Conservation (phyloP, 2,797 vertebrate species). For the Choloepus didactylus region DNA sequence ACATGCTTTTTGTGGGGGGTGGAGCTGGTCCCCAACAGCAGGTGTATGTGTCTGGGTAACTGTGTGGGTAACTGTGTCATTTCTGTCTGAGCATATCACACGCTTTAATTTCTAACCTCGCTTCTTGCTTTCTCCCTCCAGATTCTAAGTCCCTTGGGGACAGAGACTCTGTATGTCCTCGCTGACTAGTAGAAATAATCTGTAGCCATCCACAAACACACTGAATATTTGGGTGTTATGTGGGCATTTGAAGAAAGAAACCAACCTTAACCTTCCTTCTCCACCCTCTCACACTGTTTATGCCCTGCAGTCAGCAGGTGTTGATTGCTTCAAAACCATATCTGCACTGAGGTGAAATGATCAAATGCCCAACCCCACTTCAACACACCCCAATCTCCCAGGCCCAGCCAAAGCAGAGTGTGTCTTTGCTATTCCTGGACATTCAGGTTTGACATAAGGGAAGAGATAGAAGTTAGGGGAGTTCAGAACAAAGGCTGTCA, state of each 20-base stretch:
- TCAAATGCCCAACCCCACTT: not conserved
- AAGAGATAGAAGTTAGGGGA: not conserved
- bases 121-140: not conserved
- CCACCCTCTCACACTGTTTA: not conserved
- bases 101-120: not conserved
- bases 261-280: not conserved
- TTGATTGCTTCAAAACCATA: not conserved
- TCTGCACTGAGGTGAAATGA: not conserved
- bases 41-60: too few species aligned
- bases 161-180: not conserved
- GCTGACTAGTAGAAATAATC: not conserved
- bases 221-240: not conserved
- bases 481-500: not conserved
- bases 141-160: constrained; percentile 52
- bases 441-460: not conserved
- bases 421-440: not conserved
- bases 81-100: not conserved
- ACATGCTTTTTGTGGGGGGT: too few species aligned
- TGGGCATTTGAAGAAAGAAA: not conserved
- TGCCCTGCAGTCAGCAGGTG: accelerated
- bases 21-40: too few species aligned
- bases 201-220: not conserved
- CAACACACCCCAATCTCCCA: accelerated
- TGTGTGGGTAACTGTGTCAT: too few species aligned
- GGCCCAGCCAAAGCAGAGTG: not conserved